A percentile compares a stretch with the other conserved stretches of the same genome.
These are phyloP conservation scores for Pampusana beccarii DNA, from an alignment of 2,113 vertebrate species.

Conservation along the genomic window DNA sequence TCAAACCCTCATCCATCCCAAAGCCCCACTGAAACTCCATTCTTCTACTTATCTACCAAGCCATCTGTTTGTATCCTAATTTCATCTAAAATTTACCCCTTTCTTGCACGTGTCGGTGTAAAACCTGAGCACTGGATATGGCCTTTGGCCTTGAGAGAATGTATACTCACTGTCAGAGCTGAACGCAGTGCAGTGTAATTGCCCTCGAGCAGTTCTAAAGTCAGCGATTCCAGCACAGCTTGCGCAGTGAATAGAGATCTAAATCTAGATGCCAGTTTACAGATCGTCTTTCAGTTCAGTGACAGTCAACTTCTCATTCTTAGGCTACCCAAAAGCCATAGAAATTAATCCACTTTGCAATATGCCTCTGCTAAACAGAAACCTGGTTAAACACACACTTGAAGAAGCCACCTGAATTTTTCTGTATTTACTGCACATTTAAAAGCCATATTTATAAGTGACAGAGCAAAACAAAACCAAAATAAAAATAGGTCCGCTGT, in stretches of 20 bases:
- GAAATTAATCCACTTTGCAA: neutral
- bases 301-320: neutral
- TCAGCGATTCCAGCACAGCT: neutral
- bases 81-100: neutral
- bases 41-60: neutral
- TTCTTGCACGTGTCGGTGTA: neutral
- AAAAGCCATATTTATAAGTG: neutral
- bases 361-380: neutral
- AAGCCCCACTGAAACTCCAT: neutral
- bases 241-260: neutral
- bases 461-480: neutral
- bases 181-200: neutral
- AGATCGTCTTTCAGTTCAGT: neutral
- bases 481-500: constrained; percentile 52
- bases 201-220: neutral
- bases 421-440: neutral
- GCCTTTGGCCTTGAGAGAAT: neutral
- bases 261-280: constrained; percentile 20
- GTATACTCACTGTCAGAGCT: neutral
- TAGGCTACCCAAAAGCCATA: constrained; percentile 3
- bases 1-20: neutral
- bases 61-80: neutral
- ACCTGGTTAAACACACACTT: neutral
- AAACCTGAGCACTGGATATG: neutral
- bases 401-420: constrained; percentile 8